These are phyloP conservation scores for Eleginops maclovinus DNA, from an alignment of 2,113 vertebrate genomes.

Conservation along the genomic window DNA sequence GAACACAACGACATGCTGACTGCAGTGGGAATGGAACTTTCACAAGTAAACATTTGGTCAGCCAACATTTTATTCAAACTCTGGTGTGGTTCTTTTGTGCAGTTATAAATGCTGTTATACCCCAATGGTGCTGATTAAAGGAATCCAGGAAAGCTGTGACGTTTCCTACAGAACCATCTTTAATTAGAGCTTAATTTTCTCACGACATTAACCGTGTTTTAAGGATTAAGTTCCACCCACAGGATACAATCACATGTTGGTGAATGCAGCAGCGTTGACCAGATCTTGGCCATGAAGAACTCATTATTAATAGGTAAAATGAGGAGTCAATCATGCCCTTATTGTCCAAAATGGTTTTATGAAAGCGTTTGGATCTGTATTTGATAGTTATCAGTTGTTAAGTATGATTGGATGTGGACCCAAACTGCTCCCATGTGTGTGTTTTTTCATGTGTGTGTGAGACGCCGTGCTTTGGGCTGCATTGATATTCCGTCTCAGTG, in stretches of 20 bases:
- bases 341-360: constrained; percentile 58
- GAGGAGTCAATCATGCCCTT: constrained; percentile 20
- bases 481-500: constrained; percentile 72
- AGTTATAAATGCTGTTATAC: too few species aligned
- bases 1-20: too few species aligned
- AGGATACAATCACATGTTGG: background rate
- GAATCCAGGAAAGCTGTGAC: too few species aligned
- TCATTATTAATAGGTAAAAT: constrained; percentile 37
- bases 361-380: constrained; percentile 40
- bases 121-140: too few species aligned
- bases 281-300: constrained; percentile 1
- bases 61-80: too few species aligned
- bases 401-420: constrained; percentile 50
- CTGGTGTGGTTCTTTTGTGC: too few species aligned
- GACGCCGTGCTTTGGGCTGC: constrained; percentile 25
- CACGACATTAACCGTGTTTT: background rate
- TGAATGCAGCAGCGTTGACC: background rate
- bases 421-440: constrained; percentile 63
- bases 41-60: too few species aligned
- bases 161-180: too few species aligned
- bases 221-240: background rate
- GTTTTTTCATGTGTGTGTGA: constrained; percentile 7
- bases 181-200: too few species aligned
- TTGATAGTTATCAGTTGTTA: constrained; percentile 58
- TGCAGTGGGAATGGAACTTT: too few species aligned